Evolutionary conservation across 2,113 vertebrate genomes (phyloP).

Genomic region (Pachypanchax playfairii): DNA sequence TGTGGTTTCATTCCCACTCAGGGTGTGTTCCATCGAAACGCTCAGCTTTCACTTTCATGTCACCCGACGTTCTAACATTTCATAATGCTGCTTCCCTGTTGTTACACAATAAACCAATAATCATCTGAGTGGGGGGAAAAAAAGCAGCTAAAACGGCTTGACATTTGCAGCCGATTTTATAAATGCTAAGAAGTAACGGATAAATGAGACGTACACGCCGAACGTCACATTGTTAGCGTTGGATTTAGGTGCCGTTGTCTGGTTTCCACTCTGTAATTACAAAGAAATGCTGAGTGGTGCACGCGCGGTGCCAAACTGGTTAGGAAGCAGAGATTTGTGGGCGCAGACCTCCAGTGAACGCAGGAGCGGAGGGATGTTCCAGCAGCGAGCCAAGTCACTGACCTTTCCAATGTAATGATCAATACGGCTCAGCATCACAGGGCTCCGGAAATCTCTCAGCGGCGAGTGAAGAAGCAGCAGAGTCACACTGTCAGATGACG

Average conservation of each 20-base stretch:
- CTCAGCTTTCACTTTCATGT: conserved; percentile 5
- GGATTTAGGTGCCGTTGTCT: neutral
- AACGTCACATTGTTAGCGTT: neutral
- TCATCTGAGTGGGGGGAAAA: neutral
- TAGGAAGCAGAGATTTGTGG: conserved; percentile 25
- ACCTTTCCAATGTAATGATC: conserved; percentile 76
- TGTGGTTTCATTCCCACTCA: conserved; percentile 10
- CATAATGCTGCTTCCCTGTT: neutral
- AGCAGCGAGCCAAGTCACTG: conserved; percentile 56
- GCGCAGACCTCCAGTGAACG: conserved; percentile 39
- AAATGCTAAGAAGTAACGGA: neutral
- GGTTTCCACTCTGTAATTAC: neutral
- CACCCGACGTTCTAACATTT: neutral
- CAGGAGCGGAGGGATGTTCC: conserved; percentile 41
- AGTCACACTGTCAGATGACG: conserved; percentile 65
- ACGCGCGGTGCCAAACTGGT: conserved; percentile 11
- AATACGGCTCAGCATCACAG: conserved; percentile 71
- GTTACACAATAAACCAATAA: neutral
- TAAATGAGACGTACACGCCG: neutral
- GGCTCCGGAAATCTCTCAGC: conserved; percentile 75
- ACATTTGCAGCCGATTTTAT: neutral
- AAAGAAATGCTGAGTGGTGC: conserved; percentile 5
- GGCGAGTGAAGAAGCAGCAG: conserved; percentile 63
- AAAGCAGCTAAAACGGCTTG: neutral
- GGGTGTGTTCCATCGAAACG: neutral